phyloP scores from a whole-genome alignment of 1,140 invertebrate genomes.

The Bombus sylvicola region DNA sequence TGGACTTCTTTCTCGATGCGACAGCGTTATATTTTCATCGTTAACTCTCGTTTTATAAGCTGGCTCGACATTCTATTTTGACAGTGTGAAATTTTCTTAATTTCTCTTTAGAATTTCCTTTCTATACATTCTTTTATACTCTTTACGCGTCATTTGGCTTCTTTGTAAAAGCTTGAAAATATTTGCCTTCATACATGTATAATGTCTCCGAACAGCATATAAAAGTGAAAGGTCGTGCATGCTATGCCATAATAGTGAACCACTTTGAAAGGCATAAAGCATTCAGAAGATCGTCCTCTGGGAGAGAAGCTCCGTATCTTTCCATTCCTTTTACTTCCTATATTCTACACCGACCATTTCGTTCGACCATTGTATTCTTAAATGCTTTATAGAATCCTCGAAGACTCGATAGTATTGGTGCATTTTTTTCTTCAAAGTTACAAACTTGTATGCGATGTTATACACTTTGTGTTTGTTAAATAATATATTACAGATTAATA shows the following conservation, averaged over 20 bases:
- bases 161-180: background rate
- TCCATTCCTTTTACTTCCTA: background rate
- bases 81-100: background rate
- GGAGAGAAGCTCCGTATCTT: background rate
- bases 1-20: too few relatives aligned
- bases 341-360: background rate
- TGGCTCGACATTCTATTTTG: too few relatives aligned
- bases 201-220: slow-evolving; percentile 2
- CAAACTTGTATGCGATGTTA: background rate
- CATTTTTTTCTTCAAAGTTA: background rate
- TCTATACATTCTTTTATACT: background rate
- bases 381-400: background rate
- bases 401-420: too few relatives aligned
- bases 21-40: too few relatives aligned
- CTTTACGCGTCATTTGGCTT: background rate
- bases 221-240: slow-evolving; percentile 1
- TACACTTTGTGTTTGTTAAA: background rate
- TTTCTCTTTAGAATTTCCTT: background rate
- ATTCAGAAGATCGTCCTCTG: slow-evolving; percentile 21
- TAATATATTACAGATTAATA: background rate
- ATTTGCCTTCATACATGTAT: background rate
- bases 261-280: slow-evolving; percentile 18
- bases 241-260: background rate
- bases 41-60: too few relatives aligned
- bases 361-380: background rate